Percentiles rank a stretch among this genome's conserved stretches.
Evolutionary conservation across 2,113 vertebrate species (phyloP).

Genomic region (Polyodon spathula): DNA sequence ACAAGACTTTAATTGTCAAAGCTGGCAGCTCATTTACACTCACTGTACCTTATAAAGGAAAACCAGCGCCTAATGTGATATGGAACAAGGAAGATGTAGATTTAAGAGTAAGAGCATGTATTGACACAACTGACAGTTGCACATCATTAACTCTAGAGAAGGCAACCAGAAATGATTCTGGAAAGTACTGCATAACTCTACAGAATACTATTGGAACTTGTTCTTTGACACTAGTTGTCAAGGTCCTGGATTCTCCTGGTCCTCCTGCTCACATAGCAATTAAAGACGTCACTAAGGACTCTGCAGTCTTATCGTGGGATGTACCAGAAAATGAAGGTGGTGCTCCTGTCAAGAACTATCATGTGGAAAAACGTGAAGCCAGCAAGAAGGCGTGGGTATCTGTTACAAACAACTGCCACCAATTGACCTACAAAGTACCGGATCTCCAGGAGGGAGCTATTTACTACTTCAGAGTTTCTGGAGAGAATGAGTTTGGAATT

Average conservation of each 20-base stretch:
- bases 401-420: slow-evolving; percentile 83
- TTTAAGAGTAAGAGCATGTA: slow-evolving; percentile 75
- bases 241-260: slow-evolving; percentile 91
- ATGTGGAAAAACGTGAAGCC: slow-evolving; percentile 93
- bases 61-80: slow-evolving; percentile 72
- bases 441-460: slow-evolving; percentile 82
- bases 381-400: slow-evolving; percentile 95
- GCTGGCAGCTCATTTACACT: slow-evolving; percentile 84
- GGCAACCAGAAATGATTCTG: slow-evolving; percentile 82
- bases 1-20: slow-evolving; percentile 80
- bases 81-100: slow-evolving; percentile 86
- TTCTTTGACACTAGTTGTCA: slow-evolving; percentile 78
- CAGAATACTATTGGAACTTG: slow-evolving; percentile 77
- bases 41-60: slow-evolving; percentile 80
- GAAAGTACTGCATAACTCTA: slow-evolving; percentile 81
- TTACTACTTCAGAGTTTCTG: slow-evolving; percentile 87
- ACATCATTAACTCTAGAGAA: slow-evolving; percentile 88
- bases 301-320: slow-evolving; percentile 79
- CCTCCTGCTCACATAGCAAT: slow-evolving; percentile 72
- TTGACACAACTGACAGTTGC: slow-evolving; percentile 66
- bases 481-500: slow-evolving; percentile 89
- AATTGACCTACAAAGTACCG: slow-evolving; percentile 75
- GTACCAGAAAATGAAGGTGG: slow-evolving; percentile 91
- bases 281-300: slow-evolving; percentile 80
- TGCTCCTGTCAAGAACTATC: slow-evolving; percentile 84